Evolutionary conservation across 2,888 invertebrate genomes (phyloP), one percentile per base, ranked within the genome.

Genomic region (Cheilosia pagana): DNA sequence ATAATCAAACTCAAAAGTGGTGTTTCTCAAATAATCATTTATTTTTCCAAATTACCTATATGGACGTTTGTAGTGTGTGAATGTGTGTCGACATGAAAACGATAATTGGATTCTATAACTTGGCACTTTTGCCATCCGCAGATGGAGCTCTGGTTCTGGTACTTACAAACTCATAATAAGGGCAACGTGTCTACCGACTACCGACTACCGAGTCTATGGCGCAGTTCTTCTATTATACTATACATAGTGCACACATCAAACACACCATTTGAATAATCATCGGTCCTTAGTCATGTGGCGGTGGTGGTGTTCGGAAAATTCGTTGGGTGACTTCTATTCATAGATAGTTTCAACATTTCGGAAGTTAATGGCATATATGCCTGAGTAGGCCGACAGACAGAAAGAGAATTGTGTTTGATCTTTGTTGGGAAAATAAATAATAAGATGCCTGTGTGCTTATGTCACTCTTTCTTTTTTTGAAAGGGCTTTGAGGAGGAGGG

Each of bases 291-390:
- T 74, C 71, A 79, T 74, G 39, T 25, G 60, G 28, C 21, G 59
- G 45, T 16, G 52, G 28, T 19, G 55, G 45, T 43, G 53, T 25
- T 31, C 5, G 31, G 25, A 39, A 50, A 14, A 71, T 48, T 35
- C 52, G 52, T 59, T 53, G 43, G 45, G 63, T 70, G 68, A 79
- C 79, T 75, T 35, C 79, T 85, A 79, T 85, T 75, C 79, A 74
- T 81, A 75, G 85, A 39, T 45, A 50, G 68, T 85, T 81, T 62
- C 81, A 75, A 67, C 57, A 79, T 83, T 74, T 76, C 81, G 65
- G 81, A 79, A 79, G 81, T 79, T 81, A 81, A 81, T 85, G 81
- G 81, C 71, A 76, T 76, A 76, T 65, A 76, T 65, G 81, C 53
- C 59, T 71, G 75, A 71, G 71, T 71, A 67, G 71, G 71, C 71